A percentile compares a stretch with the other conserved stretches of the same genome.
These are phyloP conservation scores for Leptopilina boulardi DNA, from an alignment of 1,140 invertebrate species.

Conservation along the genomic window DNA sequence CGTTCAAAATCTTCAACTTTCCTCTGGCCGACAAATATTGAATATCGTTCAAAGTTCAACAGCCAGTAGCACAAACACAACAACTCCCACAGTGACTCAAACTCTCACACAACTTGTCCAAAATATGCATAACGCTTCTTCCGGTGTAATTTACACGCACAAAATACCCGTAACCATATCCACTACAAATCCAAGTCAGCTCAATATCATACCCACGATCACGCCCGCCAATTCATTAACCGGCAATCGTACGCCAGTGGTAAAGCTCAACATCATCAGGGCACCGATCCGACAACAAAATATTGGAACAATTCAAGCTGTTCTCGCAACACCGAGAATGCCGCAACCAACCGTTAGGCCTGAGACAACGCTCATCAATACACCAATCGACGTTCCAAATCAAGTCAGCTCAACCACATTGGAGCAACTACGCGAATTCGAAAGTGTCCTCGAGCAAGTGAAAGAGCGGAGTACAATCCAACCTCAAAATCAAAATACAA, in stretches of 20 bases:
- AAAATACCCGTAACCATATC: conserved; percentile 72
- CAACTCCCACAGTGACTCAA: conserved; percentile 60
- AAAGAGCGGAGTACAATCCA: conserved; percentile 84
- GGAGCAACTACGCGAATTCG: conserved; percentile 88
- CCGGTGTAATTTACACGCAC: conserved; percentile 73
- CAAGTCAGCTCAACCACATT: conserved; percentile 80
- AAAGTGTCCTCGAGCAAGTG: conserved; percentile 88
- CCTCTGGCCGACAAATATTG: conserved; percentile 64
- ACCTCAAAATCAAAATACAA: conserved; percentile 66
- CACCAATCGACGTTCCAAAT: conserved; percentile 73
- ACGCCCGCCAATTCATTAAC: conserved; percentile 66
- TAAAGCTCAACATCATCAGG: conserved; percentile 70
- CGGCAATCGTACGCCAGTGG: conserved; percentile 65
- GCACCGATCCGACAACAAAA: conserved; percentile 46
- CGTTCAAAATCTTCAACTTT: conserved; percentile 69
- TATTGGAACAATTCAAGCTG: conserved; percentile 64
- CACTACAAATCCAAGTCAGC: conserved; percentile 67
- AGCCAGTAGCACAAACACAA: conserved; percentile 49
- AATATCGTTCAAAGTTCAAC: conserved; percentile 68
- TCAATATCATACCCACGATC: conserved; percentile 70
- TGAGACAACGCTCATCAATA: conserved; percentile 66
- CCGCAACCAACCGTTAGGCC: conserved; percentile 63
- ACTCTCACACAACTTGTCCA: conserved; percentile 70
- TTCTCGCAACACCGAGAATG: conserved; percentile 62
- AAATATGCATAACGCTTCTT: conserved; percentile 67